Percentiles rank a stretch among this genome's conserved stretches.
These are phyloP conservation scores for Latheticus oryzae DNA, from an alignment of 2,888 invertebrate species.

Conservation along the genomic window DNA sequence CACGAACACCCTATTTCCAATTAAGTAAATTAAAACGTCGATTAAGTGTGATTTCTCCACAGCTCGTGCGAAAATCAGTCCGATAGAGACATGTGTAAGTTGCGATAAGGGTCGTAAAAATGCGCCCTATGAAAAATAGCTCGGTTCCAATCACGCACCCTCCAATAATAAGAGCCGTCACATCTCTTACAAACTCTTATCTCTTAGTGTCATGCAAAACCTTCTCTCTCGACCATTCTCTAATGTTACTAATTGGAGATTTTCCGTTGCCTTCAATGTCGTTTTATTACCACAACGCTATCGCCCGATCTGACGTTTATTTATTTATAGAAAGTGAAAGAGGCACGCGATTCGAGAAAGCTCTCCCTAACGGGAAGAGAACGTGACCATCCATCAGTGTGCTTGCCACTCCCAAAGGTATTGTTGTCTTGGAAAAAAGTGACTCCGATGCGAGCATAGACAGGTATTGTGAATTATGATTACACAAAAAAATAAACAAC, in stretches of 20 bases:
- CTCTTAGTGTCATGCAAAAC: slow-evolving; percentile 26
- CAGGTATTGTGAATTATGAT: slow-evolving; percentile 1
- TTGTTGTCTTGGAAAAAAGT: slow-evolving; percentile 41
- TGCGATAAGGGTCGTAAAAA: slow-evolving; percentile 28
- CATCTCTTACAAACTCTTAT: slow-evolving; percentile 25
- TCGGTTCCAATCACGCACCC: slow-evolving; percentile 24
- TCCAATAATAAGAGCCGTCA: slow-evolving; percentile 26
- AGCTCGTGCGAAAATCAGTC: slow-evolving; percentile 20
- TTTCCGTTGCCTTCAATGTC: slow-evolving; percentile 47
- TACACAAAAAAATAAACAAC: neutral
- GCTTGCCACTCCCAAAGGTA: slow-evolving; percentile 43
- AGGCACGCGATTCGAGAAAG: slow-evolving; percentile 36
- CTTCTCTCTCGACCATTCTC: slow-evolving; percentile 24
- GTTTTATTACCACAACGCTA: slow-evolving; percentile 41
- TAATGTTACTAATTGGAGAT: slow-evolving; percentile 53
- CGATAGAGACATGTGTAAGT: slow-evolving; percentile 31
- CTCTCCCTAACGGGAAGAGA: slow-evolving; percentile 11
- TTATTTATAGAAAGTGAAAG: slow-evolving; percentile 43
- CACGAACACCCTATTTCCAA: slow-evolving; percentile 14
- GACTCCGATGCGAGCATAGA: slow-evolving; percentile 33
- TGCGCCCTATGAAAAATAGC: slow-evolving; percentile 24
- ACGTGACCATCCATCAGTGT: slow-evolving; percentile 38
- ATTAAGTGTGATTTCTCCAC: slow-evolving; percentile 21
- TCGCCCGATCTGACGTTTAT: slow-evolving; percentile 35
- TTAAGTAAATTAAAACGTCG: slow-evolving; percentile 29